Conservation (phyloP, 2,797 vertebrate genomes). For the Momotus momota region DNA sequence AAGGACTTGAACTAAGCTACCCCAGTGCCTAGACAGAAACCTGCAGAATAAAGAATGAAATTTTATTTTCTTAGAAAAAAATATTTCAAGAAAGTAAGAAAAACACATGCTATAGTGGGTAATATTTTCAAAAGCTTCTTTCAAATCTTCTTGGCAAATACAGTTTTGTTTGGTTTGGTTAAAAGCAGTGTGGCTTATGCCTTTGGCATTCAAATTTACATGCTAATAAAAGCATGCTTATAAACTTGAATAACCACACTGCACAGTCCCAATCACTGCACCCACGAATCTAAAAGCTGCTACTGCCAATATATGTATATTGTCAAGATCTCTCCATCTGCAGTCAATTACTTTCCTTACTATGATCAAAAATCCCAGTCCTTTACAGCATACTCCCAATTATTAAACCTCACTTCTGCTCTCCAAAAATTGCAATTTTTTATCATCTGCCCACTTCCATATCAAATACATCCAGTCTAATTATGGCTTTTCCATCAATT, state of each 20-base stretch:
- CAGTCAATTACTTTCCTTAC: slow-evolving; percentile 73
- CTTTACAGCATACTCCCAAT: slow-evolving; percentile 57
- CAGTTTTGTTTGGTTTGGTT: slow-evolving; percentile 56
- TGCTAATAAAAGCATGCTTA: slow-evolving; percentile 61
- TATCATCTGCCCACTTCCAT: background rate
- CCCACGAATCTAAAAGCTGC: slow-evolving; percentile 40
- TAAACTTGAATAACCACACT: slow-evolving; percentile 55
- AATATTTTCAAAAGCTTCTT: slow-evolving; percentile 35
- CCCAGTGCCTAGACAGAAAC: background rate
- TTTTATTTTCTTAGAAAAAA: slow-evolving; percentile 9
- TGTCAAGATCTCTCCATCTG: slow-evolving; percentile 67
- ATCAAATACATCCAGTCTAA: slow-evolving; percentile 19
- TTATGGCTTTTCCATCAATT: slow-evolving; percentile 15
- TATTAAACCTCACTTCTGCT: slow-evolving; percentile 20
- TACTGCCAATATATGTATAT: slow-evolving; percentile 63
- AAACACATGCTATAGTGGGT: background rate
- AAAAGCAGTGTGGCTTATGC: slow-evolving; percentile 42
- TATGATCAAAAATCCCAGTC: slow-evolving; percentile 67
- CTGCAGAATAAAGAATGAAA: background rate
- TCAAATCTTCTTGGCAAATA: slow-evolving; percentile 58
- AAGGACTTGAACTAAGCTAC: background rate
- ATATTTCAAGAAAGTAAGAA: slow-evolving; percentile 22
- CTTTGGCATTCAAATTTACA: slow-evolving; percentile 64
- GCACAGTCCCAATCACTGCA: slow-evolving; percentile 34
- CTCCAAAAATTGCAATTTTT: background rate